Conservation (phyloP, 2,113 vertebrate species). For the Saccopteryx bilineata region DNA sequence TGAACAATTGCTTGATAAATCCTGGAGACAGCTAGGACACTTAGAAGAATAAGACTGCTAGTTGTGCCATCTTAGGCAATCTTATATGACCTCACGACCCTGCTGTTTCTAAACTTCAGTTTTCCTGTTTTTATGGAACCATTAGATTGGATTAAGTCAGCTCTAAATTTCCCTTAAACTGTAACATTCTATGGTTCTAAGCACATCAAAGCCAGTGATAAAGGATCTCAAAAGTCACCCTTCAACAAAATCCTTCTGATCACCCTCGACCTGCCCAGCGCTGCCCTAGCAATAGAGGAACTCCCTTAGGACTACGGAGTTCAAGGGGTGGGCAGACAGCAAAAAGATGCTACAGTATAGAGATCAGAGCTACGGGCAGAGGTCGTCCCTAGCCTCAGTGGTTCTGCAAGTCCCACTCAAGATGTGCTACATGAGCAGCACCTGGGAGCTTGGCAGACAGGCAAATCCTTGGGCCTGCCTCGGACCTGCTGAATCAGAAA, state of each 20-base stretch:
- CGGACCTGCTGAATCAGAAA: not conserved
- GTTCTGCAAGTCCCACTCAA: not conserved
- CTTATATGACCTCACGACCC: not conserved
- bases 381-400: not conserved
- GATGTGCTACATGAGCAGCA: not conserved
- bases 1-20: not conserved
- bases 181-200: slow-evolving; percentile 39
- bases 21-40: not conserved
- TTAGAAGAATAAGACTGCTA: not conserved
- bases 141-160: slow-evolving; percentile 1
- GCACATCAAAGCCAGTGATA: slow-evolving; percentile 28
- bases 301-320: not conserved
- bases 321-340: not conserved
- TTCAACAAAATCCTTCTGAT: slow-evolving; percentile 56
- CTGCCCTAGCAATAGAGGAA: slow-evolving; percentile 34
- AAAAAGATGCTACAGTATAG: accelerated
- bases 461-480: not conserved
- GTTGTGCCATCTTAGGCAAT: not conserved
- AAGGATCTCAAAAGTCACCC: slow-evolving; percentile 49
- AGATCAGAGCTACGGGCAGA: not conserved
- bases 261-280: not conserved
- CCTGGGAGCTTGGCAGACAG: not conserved
- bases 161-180: not conserved
- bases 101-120: not conserved
- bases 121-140: slow-evolving; percentile 27